Conservation (phyloP, 1,140 invertebrate species). For the Bathynomus jamesi region DNA sequence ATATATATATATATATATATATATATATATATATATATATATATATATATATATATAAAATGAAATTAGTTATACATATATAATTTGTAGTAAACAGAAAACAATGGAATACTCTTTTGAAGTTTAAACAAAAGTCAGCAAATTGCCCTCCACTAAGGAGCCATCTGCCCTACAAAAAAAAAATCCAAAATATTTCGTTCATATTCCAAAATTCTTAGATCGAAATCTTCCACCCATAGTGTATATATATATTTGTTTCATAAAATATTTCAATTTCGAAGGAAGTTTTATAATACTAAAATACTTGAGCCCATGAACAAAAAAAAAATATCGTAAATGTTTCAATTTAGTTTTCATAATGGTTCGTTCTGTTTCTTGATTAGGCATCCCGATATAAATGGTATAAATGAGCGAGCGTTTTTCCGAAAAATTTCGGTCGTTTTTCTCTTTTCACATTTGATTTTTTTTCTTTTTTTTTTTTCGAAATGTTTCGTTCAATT, state of each 20-base stretch:
- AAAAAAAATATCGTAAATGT: neutral
- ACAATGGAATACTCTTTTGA: neutral
- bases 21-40: constrained; percentile 11
- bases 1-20: neutral
- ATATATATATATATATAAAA: constrained; percentile 10
- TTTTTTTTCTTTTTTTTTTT: neutral
- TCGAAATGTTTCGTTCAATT: neutral
- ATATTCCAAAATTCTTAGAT: neutral
- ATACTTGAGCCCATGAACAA: neutral
- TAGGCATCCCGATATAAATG: neutral
- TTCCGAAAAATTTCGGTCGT: neutral
- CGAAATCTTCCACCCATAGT: neutral
- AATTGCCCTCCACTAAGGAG: neutral
- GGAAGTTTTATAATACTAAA: neutral
- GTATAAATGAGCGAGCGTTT: neutral
- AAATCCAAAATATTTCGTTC: neutral
- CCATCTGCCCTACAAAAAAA: neutral
- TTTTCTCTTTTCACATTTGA: too few species aligned
- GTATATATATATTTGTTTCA: neutral
- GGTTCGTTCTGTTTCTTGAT: neutral
- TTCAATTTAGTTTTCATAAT: neutral
- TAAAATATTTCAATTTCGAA: neutral
- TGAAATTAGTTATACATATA: neutral
- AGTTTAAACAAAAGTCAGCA: neutral
- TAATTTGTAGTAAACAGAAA: neutral